These are phyloP conservation scores for Amniataba percoides DNA, from an alignment of 2,797 vertebrate species.

Conservation along the genomic window DNA sequence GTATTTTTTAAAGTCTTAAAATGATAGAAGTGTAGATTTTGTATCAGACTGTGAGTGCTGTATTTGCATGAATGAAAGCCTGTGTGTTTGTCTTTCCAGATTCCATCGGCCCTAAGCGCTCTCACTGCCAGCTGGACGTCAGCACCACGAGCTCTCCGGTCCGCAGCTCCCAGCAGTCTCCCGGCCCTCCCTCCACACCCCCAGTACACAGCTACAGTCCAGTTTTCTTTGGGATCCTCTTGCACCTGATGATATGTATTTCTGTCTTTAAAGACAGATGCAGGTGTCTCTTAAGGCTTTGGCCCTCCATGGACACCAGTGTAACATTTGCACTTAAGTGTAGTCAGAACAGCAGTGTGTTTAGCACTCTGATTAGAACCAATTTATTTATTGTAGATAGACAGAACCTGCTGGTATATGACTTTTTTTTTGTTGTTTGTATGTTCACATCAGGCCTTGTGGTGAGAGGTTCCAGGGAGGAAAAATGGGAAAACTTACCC, in stretches of 20 bases:
- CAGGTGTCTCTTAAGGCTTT: conserved; percentile 57
- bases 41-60: neutral
- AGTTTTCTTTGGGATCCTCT: conserved; percentile 40
- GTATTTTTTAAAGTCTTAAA: neutral
- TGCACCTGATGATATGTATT: conserved; percentile 30
- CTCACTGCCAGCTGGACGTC: conserved; percentile 34
- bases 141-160: conserved; percentile 22
- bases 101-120: conserved; percentile 85
- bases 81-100: conserved; percentile 71
- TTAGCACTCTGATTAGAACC: conserved; percentile 46
- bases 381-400: conserved; percentile 69
- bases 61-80: neutral
- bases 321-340: conserved; percentile 69
- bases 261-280: conserved; percentile 53
- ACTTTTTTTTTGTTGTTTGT: conserved; percentile 9
- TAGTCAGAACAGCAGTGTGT: conserved; percentile 52
- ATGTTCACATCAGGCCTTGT: conserved; percentile 26
- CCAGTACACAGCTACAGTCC: conserved; percentile 30
- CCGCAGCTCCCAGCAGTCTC: conserved; percentile 47
- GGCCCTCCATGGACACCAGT: conserved; percentile 36
- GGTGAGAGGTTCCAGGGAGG: conserved; percentile 1
- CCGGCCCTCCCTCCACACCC: conserved; percentile 37
- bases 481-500: conserved; percentile 1
- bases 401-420: conserved; percentile 43
- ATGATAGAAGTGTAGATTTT: neutral